Evolutionary conservation across 2,797 vertebrate species (phyloP).

Genomic region (Borostomias antarcticus): DNA sequence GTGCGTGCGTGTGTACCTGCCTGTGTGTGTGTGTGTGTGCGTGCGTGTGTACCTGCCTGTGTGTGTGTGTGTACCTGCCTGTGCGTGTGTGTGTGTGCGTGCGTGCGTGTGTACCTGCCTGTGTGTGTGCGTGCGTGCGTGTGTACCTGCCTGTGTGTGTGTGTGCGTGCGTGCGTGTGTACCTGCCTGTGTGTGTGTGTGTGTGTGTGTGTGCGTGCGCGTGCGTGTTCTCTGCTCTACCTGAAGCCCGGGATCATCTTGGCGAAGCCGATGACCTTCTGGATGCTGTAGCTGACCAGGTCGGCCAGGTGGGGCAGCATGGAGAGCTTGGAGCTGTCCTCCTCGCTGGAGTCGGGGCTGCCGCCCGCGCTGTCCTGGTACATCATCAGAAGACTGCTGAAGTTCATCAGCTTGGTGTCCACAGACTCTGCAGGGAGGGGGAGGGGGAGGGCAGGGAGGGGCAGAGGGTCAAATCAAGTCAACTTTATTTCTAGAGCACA

Average conservation of each 20-base stretch:
- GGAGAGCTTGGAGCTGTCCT: slow-evolving; percentile 79
- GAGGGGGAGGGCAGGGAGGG: slow-evolving; percentile 3
- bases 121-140: neutral
- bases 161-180: neutral
- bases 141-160: neutral
- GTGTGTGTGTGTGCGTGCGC: neutral
- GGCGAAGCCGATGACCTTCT: slow-evolving; percentile 97
- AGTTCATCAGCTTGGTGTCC: slow-evolving; percentile 81
- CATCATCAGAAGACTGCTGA: slow-evolving; percentile 81
- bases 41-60: too few relatives aligned
- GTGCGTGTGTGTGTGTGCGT: too few relatives aligned
- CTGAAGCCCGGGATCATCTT: slow-evolving; percentile 99
- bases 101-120: neutral
- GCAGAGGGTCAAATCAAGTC: too few relatives aligned
- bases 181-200: slow-evolving; percentile 2
- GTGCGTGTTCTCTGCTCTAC: slow-evolving; percentile 59
- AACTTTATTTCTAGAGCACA: too few relatives aligned
- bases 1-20: too few relatives aligned
- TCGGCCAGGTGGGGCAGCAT: slow-evolving; percentile 97
- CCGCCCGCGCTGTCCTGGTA: slow-evolving; percentile 80
- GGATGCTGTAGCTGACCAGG: slow-evolving; percentile 97
- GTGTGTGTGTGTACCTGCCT: too few relatives aligned
- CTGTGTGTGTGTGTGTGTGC: too few relatives aligned
- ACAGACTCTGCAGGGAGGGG: slow-evolving; percentile 58
- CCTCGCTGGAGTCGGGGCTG: slow-evolving; percentile 79